These are phyloP conservation scores for Hylia prasina DNA, from an alignment of 2,113 vertebrate species.

Conservation along the genomic window DNA sequence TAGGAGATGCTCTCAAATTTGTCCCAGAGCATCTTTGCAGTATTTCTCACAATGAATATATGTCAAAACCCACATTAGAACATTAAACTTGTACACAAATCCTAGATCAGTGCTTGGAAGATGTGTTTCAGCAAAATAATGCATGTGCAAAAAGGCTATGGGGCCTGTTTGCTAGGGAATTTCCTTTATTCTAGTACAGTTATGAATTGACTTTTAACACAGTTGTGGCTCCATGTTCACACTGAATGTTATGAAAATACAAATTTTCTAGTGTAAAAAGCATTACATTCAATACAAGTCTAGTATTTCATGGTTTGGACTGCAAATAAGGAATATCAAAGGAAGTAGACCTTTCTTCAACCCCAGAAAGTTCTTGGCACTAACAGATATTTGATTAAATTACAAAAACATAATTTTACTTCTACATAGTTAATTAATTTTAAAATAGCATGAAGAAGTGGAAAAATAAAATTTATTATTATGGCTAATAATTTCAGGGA, in stretches of 20 bases:
- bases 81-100: not conserved
- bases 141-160: not conserved
- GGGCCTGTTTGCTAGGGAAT: not conserved
- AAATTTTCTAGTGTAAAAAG: not conserved
- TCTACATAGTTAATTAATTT: slow-evolving; percentile 1
- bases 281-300: not conserved
- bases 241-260: not conserved
- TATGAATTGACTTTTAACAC: not conserved
- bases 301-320: not conserved
- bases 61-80: not conserved
- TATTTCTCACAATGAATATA: not conserved
- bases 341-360: not conserved
- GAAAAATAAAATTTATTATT: not conserved
- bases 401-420: not conserved
- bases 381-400: not conserved
- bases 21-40: not conserved
- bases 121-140: not conserved
- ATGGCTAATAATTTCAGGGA: not conserved
- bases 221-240: rapidly evolving
- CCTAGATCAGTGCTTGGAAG: not conserved
- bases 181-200: not conserved
- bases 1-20: not conserved
- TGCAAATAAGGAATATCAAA: not conserved
- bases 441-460: not conserved
- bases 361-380: not conserved